Evolutionary conservation across 2,888 invertebrate genomes (phyloP).

Genomic region (Cantharis lateralis): DNA sequence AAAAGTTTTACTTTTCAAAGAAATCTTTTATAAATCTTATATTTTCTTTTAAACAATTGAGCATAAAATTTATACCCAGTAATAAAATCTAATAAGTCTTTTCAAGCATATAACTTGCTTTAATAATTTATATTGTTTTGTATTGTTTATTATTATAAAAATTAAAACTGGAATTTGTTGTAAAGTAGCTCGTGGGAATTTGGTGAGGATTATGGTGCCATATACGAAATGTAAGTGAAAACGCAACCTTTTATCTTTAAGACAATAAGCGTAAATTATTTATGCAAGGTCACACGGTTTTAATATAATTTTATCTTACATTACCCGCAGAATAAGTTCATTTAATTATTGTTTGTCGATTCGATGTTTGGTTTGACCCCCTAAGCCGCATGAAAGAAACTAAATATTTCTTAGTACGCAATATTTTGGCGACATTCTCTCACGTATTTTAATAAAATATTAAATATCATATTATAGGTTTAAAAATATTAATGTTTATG

Average conservation of each 20-base stretch:
- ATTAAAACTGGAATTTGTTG: not conserved
- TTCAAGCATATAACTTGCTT: not conserved
- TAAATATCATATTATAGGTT: not conserved
- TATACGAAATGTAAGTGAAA: conserved; percentile 24
- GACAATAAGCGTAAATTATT: conserved; percentile 24
- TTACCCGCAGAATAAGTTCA: not conserved
- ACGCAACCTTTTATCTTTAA: conserved; percentile 27
- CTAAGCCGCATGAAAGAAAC: not conserved
- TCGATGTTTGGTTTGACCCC: not conserved
- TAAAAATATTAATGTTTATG: not conserved
- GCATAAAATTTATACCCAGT: not conserved
- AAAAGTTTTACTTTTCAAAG: not conserved
- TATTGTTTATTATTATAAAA: not conserved
- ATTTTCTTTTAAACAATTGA: not conserved
- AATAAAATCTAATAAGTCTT: not conserved
- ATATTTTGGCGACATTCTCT: not conserved
- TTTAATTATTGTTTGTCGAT: not conserved
- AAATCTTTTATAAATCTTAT: not conserved
- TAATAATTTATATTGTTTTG: not conserved
- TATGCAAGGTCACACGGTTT: conserved; percentile 27
- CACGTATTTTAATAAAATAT: not conserved
- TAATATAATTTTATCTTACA: conserved; percentile 7
- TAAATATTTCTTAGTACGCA: not conserved
- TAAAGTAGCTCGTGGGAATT: not conserved
- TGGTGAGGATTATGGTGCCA: not conserved